A percentile compares a stretch with the other conserved stretches of the same genome.
phyloP scores from a whole-genome alignment of 2,797 vertebrate genomes.

The Coregonus ussuriensis region DNA sequence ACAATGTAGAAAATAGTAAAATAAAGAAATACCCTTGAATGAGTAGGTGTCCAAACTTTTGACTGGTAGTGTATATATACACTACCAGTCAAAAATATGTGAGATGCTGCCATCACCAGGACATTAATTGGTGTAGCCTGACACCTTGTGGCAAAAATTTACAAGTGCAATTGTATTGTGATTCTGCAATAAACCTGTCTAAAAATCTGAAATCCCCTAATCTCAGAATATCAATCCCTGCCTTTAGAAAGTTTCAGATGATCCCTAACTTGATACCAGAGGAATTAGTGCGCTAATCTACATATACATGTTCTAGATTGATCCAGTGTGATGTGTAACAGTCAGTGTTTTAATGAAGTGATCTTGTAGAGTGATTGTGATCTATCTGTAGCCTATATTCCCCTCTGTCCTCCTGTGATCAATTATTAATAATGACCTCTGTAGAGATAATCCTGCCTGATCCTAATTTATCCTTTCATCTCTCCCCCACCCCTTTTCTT shows the following conservation, averaged over 20 bases:
- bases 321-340: slow-evolving; percentile 3
- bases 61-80: too few relatives aligned
- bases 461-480: slow-evolving; percentile 10
- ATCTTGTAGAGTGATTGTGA: not conserved
- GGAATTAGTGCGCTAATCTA: slow-evolving; percentile 13
- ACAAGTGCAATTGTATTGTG: slow-evolving; percentile 3
- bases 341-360: slow-evolving; percentile 1
- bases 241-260: not conserved
- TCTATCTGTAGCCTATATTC: slow-evolving; percentile 10
- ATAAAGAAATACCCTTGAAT: too few relatives aligned
- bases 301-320: not conserved
- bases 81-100: not conserved
- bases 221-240: not conserved
- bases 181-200: not conserved
- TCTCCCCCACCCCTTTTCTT: not conserved
- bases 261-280: not conserved
- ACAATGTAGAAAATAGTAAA: too few relatives aligned
- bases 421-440: slow-evolving; percentile 29
- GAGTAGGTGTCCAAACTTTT: too few relatives aligned
- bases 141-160: slow-evolving; percentile 56
- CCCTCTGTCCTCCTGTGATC: slow-evolving; percentile 17
- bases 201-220: not conserved
- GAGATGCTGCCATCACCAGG: not conserved
- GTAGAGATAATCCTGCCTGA: slow-evolving; percentile 31
- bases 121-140: slow-evolving; percentile 49